Evolutionary conservation across 2,888 invertebrate species (phyloP).

Genomic region (Allophyes oxyacanthae): DNA sequence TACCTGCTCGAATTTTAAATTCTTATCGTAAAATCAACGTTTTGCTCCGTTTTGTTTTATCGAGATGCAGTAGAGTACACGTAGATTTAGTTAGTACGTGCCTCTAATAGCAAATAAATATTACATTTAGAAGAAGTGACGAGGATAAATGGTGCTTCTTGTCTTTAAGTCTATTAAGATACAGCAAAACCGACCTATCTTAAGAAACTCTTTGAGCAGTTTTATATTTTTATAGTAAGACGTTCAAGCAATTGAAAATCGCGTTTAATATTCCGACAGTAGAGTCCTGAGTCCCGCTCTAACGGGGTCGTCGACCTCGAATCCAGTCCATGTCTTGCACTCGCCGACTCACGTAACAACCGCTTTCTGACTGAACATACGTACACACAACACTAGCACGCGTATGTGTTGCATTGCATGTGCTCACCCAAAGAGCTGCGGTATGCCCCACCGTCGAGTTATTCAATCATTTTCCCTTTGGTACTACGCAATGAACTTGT

Average conservation of each 20-base stretch:
- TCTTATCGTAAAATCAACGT: constrained; percentile 1
- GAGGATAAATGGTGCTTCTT: not conserved
- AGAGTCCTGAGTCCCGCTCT: constrained; percentile 86
- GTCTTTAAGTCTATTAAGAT: not conserved
- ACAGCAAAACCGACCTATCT: constrained; percentile 1
- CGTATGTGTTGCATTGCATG: constrained; percentile 49
- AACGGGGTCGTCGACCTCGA: constrained; percentile 82
- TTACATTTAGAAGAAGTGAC: not conserved
- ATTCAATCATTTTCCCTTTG: constrained; percentile 20
- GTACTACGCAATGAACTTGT: constrained; percentile 9
- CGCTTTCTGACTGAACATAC: constrained; percentile 80
- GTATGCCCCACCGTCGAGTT: constrained; percentile 32
- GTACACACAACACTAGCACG: constrained; percentile 57
- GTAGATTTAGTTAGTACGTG: too few species aligned
- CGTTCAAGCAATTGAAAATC: constrained; percentile 51
- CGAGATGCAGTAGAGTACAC: constrained; percentile 1
- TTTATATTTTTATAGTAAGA: constrained; percentile 37
- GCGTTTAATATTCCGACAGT: constrained; percentile 80
- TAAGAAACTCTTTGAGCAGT: constrained; percentile 4
- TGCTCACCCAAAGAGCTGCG: constrained; percentile 39
- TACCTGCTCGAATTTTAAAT: constrained; percentile 2
- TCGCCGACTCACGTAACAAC: constrained; percentile 84
- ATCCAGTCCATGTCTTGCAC: constrained; percentile 87
- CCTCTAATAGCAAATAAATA: constrained; percentile 4
- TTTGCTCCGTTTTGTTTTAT: not conserved